These are phyloP conservation scores for Chascanopsetta lugubris DNA, from an alignment of 2,113 vertebrate genomes.

Conservation along the genomic window DNA sequence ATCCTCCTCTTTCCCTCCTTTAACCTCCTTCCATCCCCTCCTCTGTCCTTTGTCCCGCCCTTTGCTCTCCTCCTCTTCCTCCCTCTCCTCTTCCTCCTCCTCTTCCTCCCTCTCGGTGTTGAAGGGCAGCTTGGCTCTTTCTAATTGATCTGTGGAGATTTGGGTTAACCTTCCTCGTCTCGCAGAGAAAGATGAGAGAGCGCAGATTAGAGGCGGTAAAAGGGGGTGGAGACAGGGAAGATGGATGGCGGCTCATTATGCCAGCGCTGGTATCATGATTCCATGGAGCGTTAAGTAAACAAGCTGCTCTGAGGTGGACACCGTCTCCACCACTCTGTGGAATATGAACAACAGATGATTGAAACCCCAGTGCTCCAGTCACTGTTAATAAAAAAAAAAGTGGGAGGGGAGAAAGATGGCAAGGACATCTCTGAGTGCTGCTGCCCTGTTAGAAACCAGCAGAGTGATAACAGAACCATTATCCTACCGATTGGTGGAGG, in stretches of 20 bases:
- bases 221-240: slow-evolving; percentile 54
- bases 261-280: slow-evolving; percentile 49
- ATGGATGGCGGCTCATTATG: slow-evolving; percentile 63
- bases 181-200: slow-evolving; percentile 70
- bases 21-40: slow-evolving; percentile 26
- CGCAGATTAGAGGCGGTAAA: slow-evolving; percentile 57
- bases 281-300: slow-evolving; percentile 53
- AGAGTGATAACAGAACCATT: slow-evolving; percentile 75
- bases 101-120: slow-evolving; percentile 60
- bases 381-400: slow-evolving; percentile 40
- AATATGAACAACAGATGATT: slow-evolving; percentile 25
- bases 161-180: slow-evolving; percentile 84
- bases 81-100: slow-evolving; percentile 4
- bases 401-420: slow-evolving; percentile 21
- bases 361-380: neutral
- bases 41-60: slow-evolving; percentile 35
- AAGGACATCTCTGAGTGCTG: slow-evolving; percentile 49
- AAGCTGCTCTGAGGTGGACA: slow-evolving; percentile 20
- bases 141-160: slow-evolving; percentile 96
- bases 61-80: slow-evolving; percentile 13
- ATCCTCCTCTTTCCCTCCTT: slow-evolving; percentile 78
- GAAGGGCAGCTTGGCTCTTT: slow-evolving; percentile 92
- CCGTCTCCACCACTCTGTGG: slow-evolving; percentile 15
- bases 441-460: slow-evolving; percentile 51
- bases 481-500: slow-evolving; percentile 66